Evolutionary conservation across 2,113 vertebrate species (phyloP).

Genomic region (Callipepla californica): DNA sequence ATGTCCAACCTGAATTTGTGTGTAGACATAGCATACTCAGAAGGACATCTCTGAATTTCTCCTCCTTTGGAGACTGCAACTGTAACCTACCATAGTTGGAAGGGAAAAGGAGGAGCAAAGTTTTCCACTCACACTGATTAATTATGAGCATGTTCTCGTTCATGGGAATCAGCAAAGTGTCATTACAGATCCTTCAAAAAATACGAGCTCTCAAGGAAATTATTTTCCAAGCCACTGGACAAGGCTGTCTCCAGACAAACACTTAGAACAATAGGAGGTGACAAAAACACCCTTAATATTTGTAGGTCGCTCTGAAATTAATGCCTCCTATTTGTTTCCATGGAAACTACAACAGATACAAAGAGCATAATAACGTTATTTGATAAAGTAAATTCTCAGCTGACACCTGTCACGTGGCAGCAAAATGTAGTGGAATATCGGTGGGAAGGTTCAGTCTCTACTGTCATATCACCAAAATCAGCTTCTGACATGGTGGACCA

Average conservation of each 20-base stretch:
- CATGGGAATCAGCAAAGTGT: neutral
- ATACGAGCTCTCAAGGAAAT: neutral
- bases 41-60: neutral
- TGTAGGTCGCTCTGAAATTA: neutral
- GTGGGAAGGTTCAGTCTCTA: no score
- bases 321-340: no score
- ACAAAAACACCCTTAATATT: neutral
- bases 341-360: no score
- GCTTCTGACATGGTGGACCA: no score
- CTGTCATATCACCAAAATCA: no score
- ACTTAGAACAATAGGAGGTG: neutral
- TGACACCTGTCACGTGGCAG: no score
- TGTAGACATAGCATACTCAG: neutral
- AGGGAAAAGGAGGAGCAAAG: neutral
- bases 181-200: neutral
- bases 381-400: no score
- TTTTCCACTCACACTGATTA: neutral
- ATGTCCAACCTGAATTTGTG: neutral
- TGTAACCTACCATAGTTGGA: neutral
- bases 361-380: no score
- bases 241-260: neutral
- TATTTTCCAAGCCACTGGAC: neutral
- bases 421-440: no score
- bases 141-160: neutral
- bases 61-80: neutral